Evolutionary conservation across 2,113 vertebrate species (phyloP).

Genomic region (Sceloporus undulatus): DNA sequence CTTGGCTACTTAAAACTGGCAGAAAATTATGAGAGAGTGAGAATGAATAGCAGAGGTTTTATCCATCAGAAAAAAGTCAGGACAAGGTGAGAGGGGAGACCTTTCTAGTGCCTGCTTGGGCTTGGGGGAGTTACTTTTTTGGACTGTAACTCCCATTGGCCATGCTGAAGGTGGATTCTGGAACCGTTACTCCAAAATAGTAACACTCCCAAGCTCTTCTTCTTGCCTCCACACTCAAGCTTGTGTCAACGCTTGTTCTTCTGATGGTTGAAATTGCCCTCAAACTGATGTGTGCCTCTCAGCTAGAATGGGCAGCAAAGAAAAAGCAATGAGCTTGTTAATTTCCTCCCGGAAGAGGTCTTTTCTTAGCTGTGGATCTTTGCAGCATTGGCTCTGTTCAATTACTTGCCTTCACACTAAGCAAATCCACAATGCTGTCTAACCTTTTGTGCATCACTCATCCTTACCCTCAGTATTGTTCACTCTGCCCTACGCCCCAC

Average conservation of each 20-base stretch:
- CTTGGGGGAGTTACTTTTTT: background rate
- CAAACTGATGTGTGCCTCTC: conserved; percentile 43
- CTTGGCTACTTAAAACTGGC: background rate
- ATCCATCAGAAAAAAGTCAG: background rate
- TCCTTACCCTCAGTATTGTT: conserved; percentile 61
- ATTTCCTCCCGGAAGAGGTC: conserved; percentile 65
- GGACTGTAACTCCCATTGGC: background rate
- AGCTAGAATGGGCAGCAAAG: conserved; percentile 63
- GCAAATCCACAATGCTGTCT: conserved; percentile 68
- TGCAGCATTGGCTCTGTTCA: conserved; percentile 66
- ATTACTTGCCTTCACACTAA: conserved; percentile 69
- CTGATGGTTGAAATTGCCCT: conserved; percentile 46
- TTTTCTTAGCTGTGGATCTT: conserved; percentile 67
- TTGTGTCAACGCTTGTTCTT: conserved; percentile 57
- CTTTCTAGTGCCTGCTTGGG: conserved; percentile 34
- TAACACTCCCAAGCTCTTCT: background rate
- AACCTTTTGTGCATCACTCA: conserved; percentile 66
- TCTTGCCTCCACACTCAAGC: conserved; percentile 22
- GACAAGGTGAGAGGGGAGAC: conserved; percentile 41
- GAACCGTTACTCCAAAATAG: background rate
- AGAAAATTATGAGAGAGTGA: conserved; percentile 29
- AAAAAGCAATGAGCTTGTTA: conserved; percentile 52
- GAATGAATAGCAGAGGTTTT: conserved; percentile 20
- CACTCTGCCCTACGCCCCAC: conserved; percentile 38
- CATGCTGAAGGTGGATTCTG: background rate